phyloP scores from a whole-genome alignment of 2,888 invertebrate genomes.

The Latheticus oryzae region DNA sequence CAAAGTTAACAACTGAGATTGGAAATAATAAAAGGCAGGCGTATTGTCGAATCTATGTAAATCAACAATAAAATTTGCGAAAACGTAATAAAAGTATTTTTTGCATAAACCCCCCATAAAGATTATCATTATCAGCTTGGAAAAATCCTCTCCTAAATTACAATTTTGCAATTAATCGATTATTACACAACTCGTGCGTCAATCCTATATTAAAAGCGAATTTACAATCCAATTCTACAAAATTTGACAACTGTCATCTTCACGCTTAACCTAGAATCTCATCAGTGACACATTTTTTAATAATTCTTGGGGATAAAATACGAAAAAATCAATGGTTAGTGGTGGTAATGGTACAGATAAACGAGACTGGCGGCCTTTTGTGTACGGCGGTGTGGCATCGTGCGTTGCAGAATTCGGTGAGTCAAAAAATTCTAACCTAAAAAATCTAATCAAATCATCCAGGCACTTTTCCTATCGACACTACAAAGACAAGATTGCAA shows the following conservation, averaged over 20 bases:
- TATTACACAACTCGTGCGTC: too few species aligned
- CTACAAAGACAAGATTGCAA: constrained; percentile 93
- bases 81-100: too few species aligned
- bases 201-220: too few species aligned
- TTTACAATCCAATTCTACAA: too few species aligned
- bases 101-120: too few species aligned
- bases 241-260: constrained; percentile 4
- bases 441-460: constrained; percentile 43
- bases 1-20: constrained; percentile 9
- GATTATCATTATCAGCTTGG: too few species aligned
- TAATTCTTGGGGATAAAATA: background rate
- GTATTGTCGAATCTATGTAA: too few species aligned
- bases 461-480: constrained; percentile 98
- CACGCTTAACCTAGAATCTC: constrained; percentile 22
- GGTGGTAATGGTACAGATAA: constrained; percentile 78
- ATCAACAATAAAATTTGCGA: too few species aligned
- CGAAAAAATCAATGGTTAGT: constrained; percentile 50
- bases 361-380: constrained; percentile 91
- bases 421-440: constrained; percentile 48
- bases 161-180: too few species aligned
- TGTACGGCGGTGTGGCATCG: constrained; percentile 94
- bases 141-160: too few species aligned
- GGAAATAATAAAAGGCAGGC: too few species aligned
- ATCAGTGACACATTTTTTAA: constrained; percentile 1
- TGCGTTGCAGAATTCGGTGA: constrained; percentile 94